Base-by-base conservation (phyloP, 37 sponge, comb jelly and placozoan genomes). In the Halisarca cf. caerulea region DNA sequence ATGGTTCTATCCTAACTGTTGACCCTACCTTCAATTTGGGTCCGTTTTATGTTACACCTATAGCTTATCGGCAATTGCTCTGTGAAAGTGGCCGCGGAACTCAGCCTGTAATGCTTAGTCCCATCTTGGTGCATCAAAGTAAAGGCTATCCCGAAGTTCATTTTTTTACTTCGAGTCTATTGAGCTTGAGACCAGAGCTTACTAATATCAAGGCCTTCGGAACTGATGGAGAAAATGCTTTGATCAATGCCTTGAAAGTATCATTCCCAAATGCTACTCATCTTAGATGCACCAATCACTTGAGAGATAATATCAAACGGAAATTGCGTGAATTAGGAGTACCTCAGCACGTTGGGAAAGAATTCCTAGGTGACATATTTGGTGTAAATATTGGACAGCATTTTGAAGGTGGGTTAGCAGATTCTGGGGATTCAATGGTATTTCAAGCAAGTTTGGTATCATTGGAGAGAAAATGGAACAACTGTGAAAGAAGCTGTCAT, bases 11-110 rank as follows among this genome's bases (percentile, higher is more conserved):
- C 3, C 20, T 74, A 0, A 24, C 58, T 37, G 35, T 86, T 59
- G 80, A 86, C 64, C 86, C 86, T 14, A 86, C 69, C 0, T 86
- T 86, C 80, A 86, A 86, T 40, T 55, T 86, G 6, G 79, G 86
- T 0, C 68, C 86, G 35, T 86, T 86, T 38, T 40, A 78, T 28
- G 80, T 86, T 2, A 86, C 86, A 11, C 86, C 86, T 9, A 78
- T 5, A 1, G 53, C 86, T 2, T 86, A 79, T 24, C 66, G 79
- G 2, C 59, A 86, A 36, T 17, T 86, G 20, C 70, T 86, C n/a
- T 66, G 78, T n/a, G 23, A 59, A 40, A 78, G 69, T 66, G 4
- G 32, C 30, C 30, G 39, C n/a, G 27, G 36, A 15, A 51, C 53
- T 0, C 5, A 86, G 3, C 85, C 85, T 5, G 2, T 85, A 40